Evolutionary conservation across 2,113 vertebrate species (phyloP), one percentile per base, ranked within the genome.

Genomic region (Embiotoca jacksoni): DNA sequence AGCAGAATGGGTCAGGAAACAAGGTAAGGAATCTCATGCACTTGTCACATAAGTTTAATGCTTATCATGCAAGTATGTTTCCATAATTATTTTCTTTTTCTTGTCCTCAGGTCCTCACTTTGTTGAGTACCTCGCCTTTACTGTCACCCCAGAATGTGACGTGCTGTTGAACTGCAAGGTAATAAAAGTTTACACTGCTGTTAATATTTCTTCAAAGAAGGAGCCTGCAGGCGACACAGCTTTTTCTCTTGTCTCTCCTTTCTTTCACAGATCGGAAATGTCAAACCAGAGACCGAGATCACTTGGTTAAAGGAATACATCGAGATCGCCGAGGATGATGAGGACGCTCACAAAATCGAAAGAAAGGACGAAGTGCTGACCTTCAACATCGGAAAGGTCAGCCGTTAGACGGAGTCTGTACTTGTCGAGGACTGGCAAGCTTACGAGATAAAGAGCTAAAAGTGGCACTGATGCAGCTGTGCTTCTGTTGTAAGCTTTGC

Each of bases 301-400:
- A 86, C 93, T 63, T 99, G 98, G 98, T 97, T 95, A 83, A 99
- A 98, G 93, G 97, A 99, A 76, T 94, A 93, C 50, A 95, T 96
- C 50, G 95, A 98, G 92, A 97, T 99, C 82, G 95, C 95, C 30
- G 96, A 97, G 78, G 96, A 96, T 73, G 98, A 99, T 62, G 97
- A 98, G 64, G 97, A 98, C n/a, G 96, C 92, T 2, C 13, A 86
- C 66, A 93, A 95, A 83, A 93, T 95, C 5, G 80, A 95, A 88
- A 97, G 94, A 73, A 91, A 96, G 75, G 97, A 97, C 1, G 93
- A 95, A 0, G 93, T 96, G 33, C 95, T 98, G 87, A 97, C 96
- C 80, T 96, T 99, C 89, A 96, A 99, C 89, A 98, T 99, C 60
- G 97, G 96, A 88, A 98, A 99, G 96, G 98, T 99, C 92, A 91